Evolutionary conservation across 2,888 invertebrate species (phyloP).

Genomic region (Venusia cambrica): DNA sequence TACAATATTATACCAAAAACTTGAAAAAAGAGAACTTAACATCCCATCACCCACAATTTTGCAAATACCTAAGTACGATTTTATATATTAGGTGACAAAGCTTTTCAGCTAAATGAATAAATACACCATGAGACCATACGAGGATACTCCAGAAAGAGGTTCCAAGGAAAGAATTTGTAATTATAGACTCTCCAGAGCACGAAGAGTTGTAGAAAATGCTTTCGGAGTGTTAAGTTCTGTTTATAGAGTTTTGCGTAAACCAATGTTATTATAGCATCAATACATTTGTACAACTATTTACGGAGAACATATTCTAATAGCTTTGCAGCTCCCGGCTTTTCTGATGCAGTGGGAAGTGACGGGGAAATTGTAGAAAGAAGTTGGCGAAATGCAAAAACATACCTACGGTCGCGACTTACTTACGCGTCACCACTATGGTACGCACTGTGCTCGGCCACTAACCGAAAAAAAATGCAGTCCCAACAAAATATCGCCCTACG

Average conservation of each 20-base stretch:
- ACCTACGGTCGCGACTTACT: too few species aligned
- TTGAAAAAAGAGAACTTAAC: slow-evolving; percentile 26
- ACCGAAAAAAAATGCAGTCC: too few species aligned
- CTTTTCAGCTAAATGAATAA: slow-evolving; percentile 23
- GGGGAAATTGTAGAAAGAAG: slow-evolving; percentile 30
- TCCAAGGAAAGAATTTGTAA: slow-evolving; percentile 26
- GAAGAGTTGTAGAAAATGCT: slow-evolving; percentile 20
- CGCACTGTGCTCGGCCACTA: too few species aligned
- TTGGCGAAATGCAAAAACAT: slow-evolving; percentile 36
- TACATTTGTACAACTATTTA: slow-evolving; percentile 32
- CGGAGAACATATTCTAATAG: slow-evolving; percentile 16
- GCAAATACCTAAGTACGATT: slow-evolving; percentile 22
- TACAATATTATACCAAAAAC: slow-evolving; percentile 29
- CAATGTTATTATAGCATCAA: slow-evolving; percentile 29
- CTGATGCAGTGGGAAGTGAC: slow-evolving; percentile 29
- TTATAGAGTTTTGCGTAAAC: slow-evolving; percentile 28
- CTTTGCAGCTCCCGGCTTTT: slow-evolving; percentile 24
- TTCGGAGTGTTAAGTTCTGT: slow-evolving; percentile 23
- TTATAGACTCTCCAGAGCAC: slow-evolving; percentile 25
- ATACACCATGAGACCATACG: slow-evolving; percentile 28
- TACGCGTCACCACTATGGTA: too few species aligned
- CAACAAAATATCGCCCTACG: too few species aligned
- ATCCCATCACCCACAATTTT: slow-evolving; percentile 19
- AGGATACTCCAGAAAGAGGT: slow-evolving; percentile 25
- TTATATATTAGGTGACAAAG: slow-evolving; percentile 26